Conservation (phyloP, 2,888 invertebrate species). For the Antheraea yamamai region DNA sequence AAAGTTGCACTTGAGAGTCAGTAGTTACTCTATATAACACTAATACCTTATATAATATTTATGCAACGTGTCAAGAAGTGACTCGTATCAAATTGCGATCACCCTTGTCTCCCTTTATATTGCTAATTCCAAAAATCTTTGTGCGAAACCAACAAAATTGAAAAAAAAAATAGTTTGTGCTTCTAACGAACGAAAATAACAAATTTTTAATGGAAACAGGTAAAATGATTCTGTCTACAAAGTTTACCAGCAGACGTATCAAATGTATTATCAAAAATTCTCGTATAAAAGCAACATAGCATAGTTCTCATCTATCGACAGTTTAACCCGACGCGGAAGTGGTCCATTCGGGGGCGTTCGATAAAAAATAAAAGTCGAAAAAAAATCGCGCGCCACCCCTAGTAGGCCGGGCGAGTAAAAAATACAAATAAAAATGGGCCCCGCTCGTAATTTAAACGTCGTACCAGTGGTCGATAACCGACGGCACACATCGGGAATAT, state of each 20-base stretch:
- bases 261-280: constrained; percentile 14
- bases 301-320: constrained; percentile 54
- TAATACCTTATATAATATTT: too few relatives aligned
- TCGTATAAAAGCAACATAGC: constrained; percentile 21
- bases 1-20: too few relatives aligned
- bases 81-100: too few relatives aligned
- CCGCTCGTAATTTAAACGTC: constrained; percentile 78
- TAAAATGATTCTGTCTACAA: background rate
- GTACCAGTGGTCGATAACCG: constrained; percentile 72
- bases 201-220: background rate
- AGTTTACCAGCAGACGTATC: background rate
- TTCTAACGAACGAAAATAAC: background rate
- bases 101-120: too few relatives aligned
- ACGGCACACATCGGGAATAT: constrained; percentile 44
- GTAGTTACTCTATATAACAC: too few relatives aligned
- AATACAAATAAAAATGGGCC: constrained; percentile 70
- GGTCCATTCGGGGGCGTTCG: constrained; percentile 54
- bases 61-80: too few relatives aligned
- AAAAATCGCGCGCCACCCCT: constrained; percentile 74
- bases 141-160: background rate
- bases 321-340: constrained; percentile 68
- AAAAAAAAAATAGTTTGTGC: background rate
- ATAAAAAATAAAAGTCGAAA: constrained; percentile 59
- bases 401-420: constrained; percentile 72
- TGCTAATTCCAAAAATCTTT: too few relatives aligned